Evolutionary conservation across 2,113 vertebrate species (phyloP).

Genomic region (Bombycilla garrulus): DNA sequence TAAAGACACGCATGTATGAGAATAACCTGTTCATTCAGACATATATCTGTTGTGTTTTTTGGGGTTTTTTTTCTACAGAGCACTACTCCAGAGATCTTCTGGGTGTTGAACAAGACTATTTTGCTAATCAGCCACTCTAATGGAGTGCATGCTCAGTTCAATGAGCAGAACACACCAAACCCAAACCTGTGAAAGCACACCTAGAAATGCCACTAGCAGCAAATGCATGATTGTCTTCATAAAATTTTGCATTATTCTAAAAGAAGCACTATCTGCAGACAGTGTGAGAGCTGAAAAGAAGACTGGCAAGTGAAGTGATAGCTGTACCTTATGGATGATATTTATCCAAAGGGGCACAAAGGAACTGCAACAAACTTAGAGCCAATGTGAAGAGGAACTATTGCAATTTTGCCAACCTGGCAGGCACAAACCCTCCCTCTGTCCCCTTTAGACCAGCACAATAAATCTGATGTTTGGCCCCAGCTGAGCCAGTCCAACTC

Average conservation of each 20-base stretch:
- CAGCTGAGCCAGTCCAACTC: neutral
- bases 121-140: neutral
- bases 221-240: neutral
- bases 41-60: fast-evolving
- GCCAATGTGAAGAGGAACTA: neutral
- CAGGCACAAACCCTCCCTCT: neutral
- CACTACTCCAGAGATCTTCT: neutral
- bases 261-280: neutral
- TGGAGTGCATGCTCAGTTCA: neutral
- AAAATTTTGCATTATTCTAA: neutral
- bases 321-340: neutral
- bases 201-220: neutral
- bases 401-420: neutral
- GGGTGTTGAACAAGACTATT: neutral
- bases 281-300: neutral
- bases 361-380: neutral
- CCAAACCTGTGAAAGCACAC: neutral
- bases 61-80: neutral
- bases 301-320: neutral
- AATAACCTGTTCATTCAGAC: neutral
- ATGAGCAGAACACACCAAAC: neutral
- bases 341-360: neutral
- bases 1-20: neutral
- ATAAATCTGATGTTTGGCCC: neutral
- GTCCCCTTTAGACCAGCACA: neutral